Conservation (phyloP, 1,140 invertebrate species). For the Triops cancriformis region DNA sequence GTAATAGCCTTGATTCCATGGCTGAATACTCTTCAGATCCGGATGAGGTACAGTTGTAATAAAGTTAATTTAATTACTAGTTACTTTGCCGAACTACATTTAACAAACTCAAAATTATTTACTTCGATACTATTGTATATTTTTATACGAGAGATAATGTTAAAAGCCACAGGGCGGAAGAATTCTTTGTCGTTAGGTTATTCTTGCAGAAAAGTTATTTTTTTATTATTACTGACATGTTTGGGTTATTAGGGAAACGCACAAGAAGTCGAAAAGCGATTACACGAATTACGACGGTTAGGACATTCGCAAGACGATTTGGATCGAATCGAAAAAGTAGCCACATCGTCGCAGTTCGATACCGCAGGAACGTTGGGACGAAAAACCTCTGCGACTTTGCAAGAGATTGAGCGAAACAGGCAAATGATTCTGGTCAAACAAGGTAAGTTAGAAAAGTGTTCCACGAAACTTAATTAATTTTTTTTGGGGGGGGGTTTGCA, state of each 20-base stretch:
- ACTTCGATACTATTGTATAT: too few species aligned
- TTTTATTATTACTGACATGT: not conserved
- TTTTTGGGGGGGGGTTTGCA: not conserved
- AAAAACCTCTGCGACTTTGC: conserved; percentile 76
- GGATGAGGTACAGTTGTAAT: conserved; percentile 32
- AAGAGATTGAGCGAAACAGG: conserved; percentile 79
- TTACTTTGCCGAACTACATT: too few species aligned
- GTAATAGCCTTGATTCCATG: conserved; percentile 30
- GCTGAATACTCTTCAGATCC: conserved; percentile 35
- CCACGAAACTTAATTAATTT: not conserved
- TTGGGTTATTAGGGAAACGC: conserved; percentile 29
- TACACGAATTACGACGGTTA: conserved; percentile 29
- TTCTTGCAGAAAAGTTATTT: not conserved
- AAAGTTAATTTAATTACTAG: not conserved
- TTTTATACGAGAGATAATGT: too few species aligned
- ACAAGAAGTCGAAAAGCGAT: conserved; percentile 33
- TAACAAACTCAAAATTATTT: too few species aligned
- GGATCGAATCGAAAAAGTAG: conserved; percentile 74
- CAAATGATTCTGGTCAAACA: conserved; percentile 79
- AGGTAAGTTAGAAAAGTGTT: conserved; percentile 48
- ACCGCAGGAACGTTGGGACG: conserved; percentile 55
- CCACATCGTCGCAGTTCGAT: conserved; percentile 66
- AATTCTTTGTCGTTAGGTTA: too few species aligned
- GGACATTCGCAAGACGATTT: conserved; percentile 63
- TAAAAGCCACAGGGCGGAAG: too few species aligned